Percentiles rank a stretch among this genome's conserved stretches.
Evolutionary conservation across 2,797 vertebrate species (phyloP).

Genomic region (Cirrhinus mrigala): DNA sequence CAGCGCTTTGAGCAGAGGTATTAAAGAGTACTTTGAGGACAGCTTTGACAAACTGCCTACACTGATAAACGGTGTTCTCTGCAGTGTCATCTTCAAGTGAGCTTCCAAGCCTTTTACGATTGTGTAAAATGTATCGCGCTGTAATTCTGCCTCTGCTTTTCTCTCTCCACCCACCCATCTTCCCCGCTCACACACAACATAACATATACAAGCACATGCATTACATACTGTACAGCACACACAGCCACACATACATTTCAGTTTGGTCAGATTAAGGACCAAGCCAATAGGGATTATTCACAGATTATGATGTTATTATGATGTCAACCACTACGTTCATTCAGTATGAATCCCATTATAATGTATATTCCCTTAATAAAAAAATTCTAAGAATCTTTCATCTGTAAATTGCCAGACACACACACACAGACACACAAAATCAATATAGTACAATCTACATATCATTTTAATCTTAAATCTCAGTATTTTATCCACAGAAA

Average conservation of each 20-base stretch:
- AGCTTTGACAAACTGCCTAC: constrained; percentile 33
- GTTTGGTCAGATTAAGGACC: not conserved
- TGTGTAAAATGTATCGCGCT: constrained; percentile 3
- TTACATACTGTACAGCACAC: not conserved
- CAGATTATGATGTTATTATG: constrained; percentile 35
- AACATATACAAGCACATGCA: not conserved
- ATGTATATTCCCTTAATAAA: not conserved
- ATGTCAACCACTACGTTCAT: constrained; percentile 4
- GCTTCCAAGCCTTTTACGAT: constrained; percentile 26
- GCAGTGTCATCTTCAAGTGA: constrained; percentile 45
- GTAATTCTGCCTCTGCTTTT: constrained; percentile 10
- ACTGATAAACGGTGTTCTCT: constrained; percentile 30
- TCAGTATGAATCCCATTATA: not conserved
- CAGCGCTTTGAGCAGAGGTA: constrained; percentile 38
- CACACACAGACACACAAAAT: constrained; percentile 1
- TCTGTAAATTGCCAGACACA: not conserved
- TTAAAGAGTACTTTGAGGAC: constrained; percentile 41
- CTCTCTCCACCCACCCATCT: not conserved
- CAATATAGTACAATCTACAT: not conserved
- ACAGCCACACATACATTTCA: not conserved
- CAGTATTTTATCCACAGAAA: not conserved
- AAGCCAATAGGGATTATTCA: constrained; percentile 3
- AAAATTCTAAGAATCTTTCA: not conserved
- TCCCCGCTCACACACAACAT: not conserved
- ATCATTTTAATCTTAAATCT: constrained; percentile 19